Percentiles rank a stretch among this genome's conserved stretches.
Evolutionary conservation across 1,140 invertebrate genomes (phyloP).

Genomic region (Lordiphosa mommai): DNA sequence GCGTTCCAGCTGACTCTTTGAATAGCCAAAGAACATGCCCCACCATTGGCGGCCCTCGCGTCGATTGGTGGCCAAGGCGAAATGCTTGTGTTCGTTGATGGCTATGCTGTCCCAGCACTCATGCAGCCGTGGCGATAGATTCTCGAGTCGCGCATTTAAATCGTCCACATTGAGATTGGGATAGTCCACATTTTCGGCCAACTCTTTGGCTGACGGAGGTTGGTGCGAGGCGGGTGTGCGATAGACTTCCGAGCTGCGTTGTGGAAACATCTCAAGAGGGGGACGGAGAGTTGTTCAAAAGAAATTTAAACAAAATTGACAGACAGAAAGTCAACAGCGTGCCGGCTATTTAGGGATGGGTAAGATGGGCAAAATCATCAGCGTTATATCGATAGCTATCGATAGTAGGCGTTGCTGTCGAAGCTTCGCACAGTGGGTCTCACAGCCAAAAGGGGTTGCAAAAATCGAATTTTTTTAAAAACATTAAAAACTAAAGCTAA

Average conservation of each 20-base stretch:
- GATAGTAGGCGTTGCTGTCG: no score
- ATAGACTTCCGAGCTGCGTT: constrained; percentile 35
- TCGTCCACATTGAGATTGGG: constrained; percentile 56
- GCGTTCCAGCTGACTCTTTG: constrained; percentile 3
- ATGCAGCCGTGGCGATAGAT: constrained; percentile 48
- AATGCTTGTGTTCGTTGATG: constrained; percentile 42
- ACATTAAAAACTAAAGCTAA: no score
- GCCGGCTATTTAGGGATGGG: constrained; percentile 8
- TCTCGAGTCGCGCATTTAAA: constrained; percentile 54
- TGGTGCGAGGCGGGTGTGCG: constrained; percentile 33
- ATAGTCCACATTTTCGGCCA: constrained; percentile 57
- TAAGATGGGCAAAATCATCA: not conserved
- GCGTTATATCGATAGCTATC: no score
- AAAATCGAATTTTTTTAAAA: no score
- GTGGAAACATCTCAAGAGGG: constrained; percentile 41
- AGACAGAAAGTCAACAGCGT: constrained; percentile 6
- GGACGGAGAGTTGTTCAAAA: not conserved
- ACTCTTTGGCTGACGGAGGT: constrained; percentile 40
- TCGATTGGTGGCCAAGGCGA: constrained; percentile 50
- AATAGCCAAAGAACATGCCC: constrained; percentile 52
- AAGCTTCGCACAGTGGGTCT: no score
- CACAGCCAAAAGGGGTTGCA: no score
- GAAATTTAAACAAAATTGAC: not conserved
- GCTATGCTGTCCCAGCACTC: constrained; percentile 60
- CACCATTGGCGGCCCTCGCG: constrained; percentile 56